phyloP scores from a whole-genome alignment of 2,797 vertebrate genomes.

The Catharus ustulatus region DNA sequence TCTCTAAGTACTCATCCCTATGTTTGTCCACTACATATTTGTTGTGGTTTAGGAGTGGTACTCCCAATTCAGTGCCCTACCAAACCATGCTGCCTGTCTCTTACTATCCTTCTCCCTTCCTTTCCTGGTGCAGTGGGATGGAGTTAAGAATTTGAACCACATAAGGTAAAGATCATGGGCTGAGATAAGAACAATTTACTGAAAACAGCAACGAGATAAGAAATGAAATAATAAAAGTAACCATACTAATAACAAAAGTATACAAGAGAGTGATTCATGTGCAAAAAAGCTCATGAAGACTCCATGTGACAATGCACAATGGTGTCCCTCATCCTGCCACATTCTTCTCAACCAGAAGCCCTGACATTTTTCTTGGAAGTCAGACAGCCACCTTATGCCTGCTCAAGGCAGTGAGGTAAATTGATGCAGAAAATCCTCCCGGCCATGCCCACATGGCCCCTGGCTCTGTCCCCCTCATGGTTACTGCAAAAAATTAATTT shows the following conservation, averaged over 20 bases:
- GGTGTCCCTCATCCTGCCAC: background rate
- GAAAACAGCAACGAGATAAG: background rate
- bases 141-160: background rate
- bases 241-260: background rate
- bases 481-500: background rate
- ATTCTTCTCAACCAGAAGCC: background rate
- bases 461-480: too few relatives aligned
- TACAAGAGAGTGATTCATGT: background rate
- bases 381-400: background rate
- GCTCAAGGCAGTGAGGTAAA: background rate
- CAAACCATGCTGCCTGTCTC: background rate
- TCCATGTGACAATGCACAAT: background rate
- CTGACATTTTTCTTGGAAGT: background rate
- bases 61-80: background rate
- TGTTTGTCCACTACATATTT: background rate
- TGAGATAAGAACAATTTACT: background rate
- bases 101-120: background rate
- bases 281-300: background rate
- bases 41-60: background rate
- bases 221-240: background rate
- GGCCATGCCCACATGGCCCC: background rate
- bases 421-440: background rate
- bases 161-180: background rate
- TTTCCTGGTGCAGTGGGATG: background rate
- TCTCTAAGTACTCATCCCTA: background rate